A percentile compares a stretch with the other conserved stretches of the same genome.
These are phyloP conservation scores for Stigmatopora argus DNA, from an alignment of 2,113 vertebrate genomes.

Conservation along the genomic window DNA sequence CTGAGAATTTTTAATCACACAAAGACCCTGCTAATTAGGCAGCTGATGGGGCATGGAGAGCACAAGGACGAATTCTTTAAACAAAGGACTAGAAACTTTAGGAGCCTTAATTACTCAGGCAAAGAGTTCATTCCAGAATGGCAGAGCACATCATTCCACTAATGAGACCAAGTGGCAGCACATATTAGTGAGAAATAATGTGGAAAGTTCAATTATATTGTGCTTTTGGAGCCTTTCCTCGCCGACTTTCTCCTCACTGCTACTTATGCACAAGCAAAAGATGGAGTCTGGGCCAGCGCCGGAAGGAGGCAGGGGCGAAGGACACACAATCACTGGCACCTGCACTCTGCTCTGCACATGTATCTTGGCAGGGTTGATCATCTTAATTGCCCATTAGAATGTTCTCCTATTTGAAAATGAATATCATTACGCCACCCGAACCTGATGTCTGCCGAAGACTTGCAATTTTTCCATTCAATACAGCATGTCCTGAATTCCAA, in stretches of 20 bases:
- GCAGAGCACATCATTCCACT: constrained; percentile 96
- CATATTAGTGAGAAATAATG: constrained; percentile 78
- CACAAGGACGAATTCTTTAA: constrained; percentile 99
- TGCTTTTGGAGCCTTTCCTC: constrained; percentile 73
- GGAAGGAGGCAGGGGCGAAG: constrained; percentile 63
- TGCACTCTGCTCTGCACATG: constrained; percentile 67
- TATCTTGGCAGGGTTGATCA: constrained; percentile 78
- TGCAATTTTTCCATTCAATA: constrained; percentile 63
- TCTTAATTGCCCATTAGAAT: constrained; percentile 82
- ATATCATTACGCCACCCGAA: constrained; percentile 72
- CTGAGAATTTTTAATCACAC: constrained; percentile 99
- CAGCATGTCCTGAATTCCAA: constrained; percentile 64
- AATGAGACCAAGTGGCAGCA: constrained; percentile 86
- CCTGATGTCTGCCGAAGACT: constrained; percentile 66
- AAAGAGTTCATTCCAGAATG: constrained; percentile 99
- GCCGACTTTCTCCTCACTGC: constrained; percentile 50
- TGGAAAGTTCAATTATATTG: constrained; percentile 85
- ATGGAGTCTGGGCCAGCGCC: constrained; percentile 65
- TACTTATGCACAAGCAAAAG: constrained; percentile 72
- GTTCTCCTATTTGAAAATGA: constrained; percentile 79
- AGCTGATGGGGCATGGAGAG: constrained; percentile 99
- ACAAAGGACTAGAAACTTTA: constrained; percentile 99
- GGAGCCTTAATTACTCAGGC: constrained; percentile 99
- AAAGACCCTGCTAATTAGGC: constrained; percentile 99
- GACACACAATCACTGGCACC: constrained; percentile 70